These are phyloP conservation scores for Drepana falcataria DNA, from an alignment of 2,888 invertebrate genomes.

Conservation along the genomic window DNA sequence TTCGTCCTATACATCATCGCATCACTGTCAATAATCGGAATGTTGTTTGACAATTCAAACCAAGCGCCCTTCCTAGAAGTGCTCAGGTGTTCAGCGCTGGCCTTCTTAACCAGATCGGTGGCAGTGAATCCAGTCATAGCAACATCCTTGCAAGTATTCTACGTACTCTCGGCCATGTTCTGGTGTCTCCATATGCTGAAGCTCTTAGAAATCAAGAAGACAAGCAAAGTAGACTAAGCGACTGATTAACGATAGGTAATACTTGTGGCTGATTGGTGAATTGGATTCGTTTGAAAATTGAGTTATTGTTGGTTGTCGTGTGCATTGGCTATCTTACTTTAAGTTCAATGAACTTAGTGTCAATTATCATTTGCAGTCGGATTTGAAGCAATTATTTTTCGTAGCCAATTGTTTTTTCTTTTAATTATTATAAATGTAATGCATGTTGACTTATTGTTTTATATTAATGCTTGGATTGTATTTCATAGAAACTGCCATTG, in stretches of 20 bases:
- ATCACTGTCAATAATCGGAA: slow-evolving; percentile 83
- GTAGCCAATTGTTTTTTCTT: background rate
- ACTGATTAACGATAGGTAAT: slow-evolving; percentile 11
- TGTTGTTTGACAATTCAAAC: slow-evolving; percentile 83
- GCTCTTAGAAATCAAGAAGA: slow-evolving; percentile 75
- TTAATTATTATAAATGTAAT: background rate
- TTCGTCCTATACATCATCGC: slow-evolving; percentile 82
- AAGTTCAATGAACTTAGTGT: too few relatives aligned
- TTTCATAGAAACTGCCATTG: background rate
- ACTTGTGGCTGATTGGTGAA: slow-evolving; percentile 2
- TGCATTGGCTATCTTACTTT: too few relatives aligned
- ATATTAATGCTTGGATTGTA: background rate
- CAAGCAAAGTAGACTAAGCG: slow-evolving; percentile 39
- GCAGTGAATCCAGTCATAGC: slow-evolving; percentile 54
- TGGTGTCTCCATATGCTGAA: slow-evolving; percentile 81
- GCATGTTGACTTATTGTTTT: background rate
- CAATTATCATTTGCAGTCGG: background rate
- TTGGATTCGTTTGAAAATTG: background rate
- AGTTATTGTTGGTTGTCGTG: background rate
- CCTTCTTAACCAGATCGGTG: slow-evolving; percentile 65
- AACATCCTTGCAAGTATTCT: slow-evolving; percentile 76
- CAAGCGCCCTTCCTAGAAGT: slow-evolving; percentile 82
- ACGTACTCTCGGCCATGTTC: slow-evolving; percentile 79
- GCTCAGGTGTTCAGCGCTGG: slow-evolving; percentile 80
- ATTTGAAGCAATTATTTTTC: background rate